Evolutionary conservation across 2,797 vertebrate genomes (phyloP), one percentile per base, ranked within the genome.

Genomic region (Podargus strigoides): DNA sequence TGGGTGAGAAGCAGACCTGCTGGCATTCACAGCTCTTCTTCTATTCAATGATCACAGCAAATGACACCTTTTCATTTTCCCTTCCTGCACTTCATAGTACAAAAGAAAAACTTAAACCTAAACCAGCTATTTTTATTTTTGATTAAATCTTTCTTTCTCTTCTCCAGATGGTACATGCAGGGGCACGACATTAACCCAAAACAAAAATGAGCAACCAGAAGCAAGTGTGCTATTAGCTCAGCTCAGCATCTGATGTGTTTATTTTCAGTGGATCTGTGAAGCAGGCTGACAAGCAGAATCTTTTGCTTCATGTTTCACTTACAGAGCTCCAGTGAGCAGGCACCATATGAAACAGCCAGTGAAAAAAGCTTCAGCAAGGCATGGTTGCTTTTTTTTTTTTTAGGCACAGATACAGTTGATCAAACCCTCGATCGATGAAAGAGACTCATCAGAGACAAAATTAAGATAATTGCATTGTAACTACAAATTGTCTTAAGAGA

Each of bases 201-300:
- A 94, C 97, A 96, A 90, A 96, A 96, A 96, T 49, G 93, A 97
- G 92, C 94, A 95, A 96, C 95, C 70, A 95, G 87, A 89, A 97
- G 91, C 72, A 90, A 97, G 91, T 87, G 49, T 94, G 93, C 86
- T 83, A 95, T 94, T 92, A 97, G 76, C 89, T 64, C 87, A 94
- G 83, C 94, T 95, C 79, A 3, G 2, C 49, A 60, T 92, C 95
- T 96, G 94, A 95, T 96, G 89, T 96, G 95, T 96, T 96, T 97
- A 91, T 98, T 97, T 98, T 95, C 95, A 89, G 90, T 41, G 64
- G 62, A 84, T 93, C 93, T 96, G 96, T 85, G 96, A 97, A 95
- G 85, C 80, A 85, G 87, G 49, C 89, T 87, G 94, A 97, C 76
- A 95, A 95, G 75, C 85, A 82, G 92, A 92, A 92, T 96, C 80